Evolutionary conservation across 1,140 invertebrate genomes (phyloP), one percentile per base, ranked within the genome.

Genomic region (Globodera rostochiensis): DNA sequence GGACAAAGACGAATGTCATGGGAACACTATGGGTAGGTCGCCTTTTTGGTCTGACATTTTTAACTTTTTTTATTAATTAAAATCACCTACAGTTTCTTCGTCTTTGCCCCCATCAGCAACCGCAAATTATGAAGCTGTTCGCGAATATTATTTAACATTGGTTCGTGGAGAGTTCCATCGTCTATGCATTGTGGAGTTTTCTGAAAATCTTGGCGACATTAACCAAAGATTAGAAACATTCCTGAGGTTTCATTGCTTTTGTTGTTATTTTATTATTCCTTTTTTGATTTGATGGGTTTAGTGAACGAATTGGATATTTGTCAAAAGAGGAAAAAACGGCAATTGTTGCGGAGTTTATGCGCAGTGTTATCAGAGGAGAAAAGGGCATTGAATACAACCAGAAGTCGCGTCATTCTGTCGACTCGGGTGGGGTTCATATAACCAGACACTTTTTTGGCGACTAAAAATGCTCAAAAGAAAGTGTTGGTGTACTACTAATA

Each of bases 111-210:
- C n/a, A 19, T 47, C 46, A 15, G 13, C 71, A 53, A 36, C 78
- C 8, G n/a, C 19, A 64, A 13, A 64, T 19, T 66, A 47, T 76
- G 70, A 60, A 4, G 81, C 79, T 36, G 81, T 83, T 13, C 47
- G 73, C 13, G 60, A 84, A 36, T 83, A 83, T 76, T 83, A 83
- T 71, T 73, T 83, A 36, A 84, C 82, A 21, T 80, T 83, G 46
- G 60, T 83, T 53, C 76, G 74, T 9, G 82, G 76, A 64, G 82
- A 83, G 76, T 67, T 77, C 82, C 82, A 83, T 21, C 49, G 82
- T n/a, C 73, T 83, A 19, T 57, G 57, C 11, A 82, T 83, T 49
- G 82, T 83, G n/a, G 82, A 83, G 47, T 71, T 82, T 50, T 50
- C 73, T n/a, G 80, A 83, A 71, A 84, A 83, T 78, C 73, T 83